Evolutionary conservation across 1,140 invertebrate genomes (phyloP).

Genomic region (Lordiphosa clarofinis): DNA sequence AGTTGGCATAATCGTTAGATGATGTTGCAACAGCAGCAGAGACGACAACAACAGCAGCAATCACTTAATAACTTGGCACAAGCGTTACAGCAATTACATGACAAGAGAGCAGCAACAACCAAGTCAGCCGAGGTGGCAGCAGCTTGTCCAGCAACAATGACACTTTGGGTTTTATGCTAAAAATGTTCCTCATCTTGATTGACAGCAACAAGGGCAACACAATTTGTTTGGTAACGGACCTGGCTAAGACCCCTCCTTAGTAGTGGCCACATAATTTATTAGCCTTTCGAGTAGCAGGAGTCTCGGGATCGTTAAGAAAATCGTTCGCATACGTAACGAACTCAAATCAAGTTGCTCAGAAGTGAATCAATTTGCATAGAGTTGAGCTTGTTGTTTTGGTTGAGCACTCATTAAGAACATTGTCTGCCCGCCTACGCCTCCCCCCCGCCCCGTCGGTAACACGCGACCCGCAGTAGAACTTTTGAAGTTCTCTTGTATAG

Average conservation of each 20-base stretch:
- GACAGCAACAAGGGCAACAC: slow-evolving; percentile 48
- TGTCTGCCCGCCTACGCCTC: slow-evolving; percentile 21
- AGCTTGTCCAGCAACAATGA: slow-evolving; percentile 65
- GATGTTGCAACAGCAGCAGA: slow-evolving; percentile 44
- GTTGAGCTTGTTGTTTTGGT: slow-evolving; percentile 39
- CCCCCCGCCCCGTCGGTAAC: slow-evolving; percentile 1
- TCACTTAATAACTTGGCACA: slow-evolving; percentile 72
- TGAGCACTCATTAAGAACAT: slow-evolving; percentile 60
- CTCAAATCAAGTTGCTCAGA: slow-evolving; percentile 65
- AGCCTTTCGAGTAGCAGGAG: slow-evolving; percentile 23
- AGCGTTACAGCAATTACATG: slow-evolving; percentile 67
- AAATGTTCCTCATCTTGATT: slow-evolving; percentile 66
- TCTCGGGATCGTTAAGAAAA: slow-evolving; percentile 36
- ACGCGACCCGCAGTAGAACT: background rate
- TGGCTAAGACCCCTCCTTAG: background rate
- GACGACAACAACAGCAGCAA: slow-evolving; percentile 25
- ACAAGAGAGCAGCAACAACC: slow-evolving; percentile 30
- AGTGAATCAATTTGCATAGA: slow-evolving; percentile 70
- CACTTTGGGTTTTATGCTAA: slow-evolving; percentile 50
- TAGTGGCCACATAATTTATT: slow-evolving; percentile 59
- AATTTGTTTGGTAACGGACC: slow-evolving; percentile 2
- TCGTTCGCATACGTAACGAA: slow-evolving; percentile 67
- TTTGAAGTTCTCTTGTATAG: slow-evolving; percentile 18
- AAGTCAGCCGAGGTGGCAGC: slow-evolving; percentile 37
- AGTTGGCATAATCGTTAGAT: slow-evolving; percentile 66